Conservation (phyloP, 2,888 invertebrate species). For the Drosophila melanosoma region DNA sequence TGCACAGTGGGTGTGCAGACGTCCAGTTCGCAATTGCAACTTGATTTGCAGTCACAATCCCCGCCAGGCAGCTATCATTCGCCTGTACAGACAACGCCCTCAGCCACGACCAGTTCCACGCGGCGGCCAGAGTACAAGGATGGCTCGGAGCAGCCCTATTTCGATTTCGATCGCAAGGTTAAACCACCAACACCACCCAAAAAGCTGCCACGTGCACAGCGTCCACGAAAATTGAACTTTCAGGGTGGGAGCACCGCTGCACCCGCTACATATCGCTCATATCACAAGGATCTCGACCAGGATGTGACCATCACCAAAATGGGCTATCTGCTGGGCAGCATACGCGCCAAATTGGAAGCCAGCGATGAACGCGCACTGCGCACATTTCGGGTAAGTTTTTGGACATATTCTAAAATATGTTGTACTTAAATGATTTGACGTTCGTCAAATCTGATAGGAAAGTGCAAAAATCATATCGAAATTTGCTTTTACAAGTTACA, state of each 20-base stretch:
- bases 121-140: slow-evolving; percentile 32
- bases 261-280: slow-evolving; percentile 82
- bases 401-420: neutral
- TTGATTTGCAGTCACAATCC: slow-evolving; percentile 74
- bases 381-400: slow-evolving; percentile 79
- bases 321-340: slow-evolving; percentile 82
- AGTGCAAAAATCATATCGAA: neutral
- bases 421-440: neutral
- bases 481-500: slow-evolving; percentile 1
- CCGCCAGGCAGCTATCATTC: slow-evolving; percentile 84
- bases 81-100: slow-evolving; percentile 71
- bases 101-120: slow-evolving; percentile 46
- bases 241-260: slow-evolving; percentile 43
- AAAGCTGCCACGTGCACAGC: slow-evolving; percentile 52
- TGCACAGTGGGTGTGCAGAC: slow-evolving; percentile 82
- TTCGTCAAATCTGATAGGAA: neutral
- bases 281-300: slow-evolving; percentile 81
- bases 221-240: slow-evolving; percentile 76
- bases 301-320: slow-evolving; percentile 83
- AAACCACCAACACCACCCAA: slow-evolving; percentile 78
- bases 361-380: slow-evolving; percentile 77
- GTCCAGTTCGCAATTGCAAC: slow-evolving; percentile 51
- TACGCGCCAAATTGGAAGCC: slow-evolving; percentile 82
- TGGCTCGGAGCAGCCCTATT: slow-evolving; percentile 54
- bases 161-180: slow-evolving; percentile 83